A percentile compares a stretch with the other conserved stretches of the same genome.
Conservation (phyloP, 2,113 vertebrate species). For the Progne subis region DNA sequence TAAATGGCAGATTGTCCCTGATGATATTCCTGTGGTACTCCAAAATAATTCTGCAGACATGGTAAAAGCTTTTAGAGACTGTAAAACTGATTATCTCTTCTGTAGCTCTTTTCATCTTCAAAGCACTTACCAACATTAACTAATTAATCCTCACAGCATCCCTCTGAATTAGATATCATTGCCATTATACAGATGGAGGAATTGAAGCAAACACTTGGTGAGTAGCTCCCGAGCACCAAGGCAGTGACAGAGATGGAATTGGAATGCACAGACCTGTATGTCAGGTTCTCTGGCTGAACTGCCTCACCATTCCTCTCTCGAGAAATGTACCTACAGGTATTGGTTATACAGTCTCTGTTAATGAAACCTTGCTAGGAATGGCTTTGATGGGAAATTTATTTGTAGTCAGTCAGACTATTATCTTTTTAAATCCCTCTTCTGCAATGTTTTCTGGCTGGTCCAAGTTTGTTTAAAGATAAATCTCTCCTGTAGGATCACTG, state of each 20-base stretch:
- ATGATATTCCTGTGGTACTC: conserved; percentile 50
- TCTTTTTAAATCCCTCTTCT: not conserved
- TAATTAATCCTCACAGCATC: conserved; percentile 69
- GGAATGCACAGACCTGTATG: not conserved
- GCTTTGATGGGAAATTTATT: not conserved
- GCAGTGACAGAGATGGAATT: not conserved
- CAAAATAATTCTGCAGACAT: conserved; percentile 61
- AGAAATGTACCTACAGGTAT: not conserved
- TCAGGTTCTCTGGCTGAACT: not conserved
- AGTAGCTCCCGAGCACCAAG: not conserved
- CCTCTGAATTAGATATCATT: conserved; percentile 55
- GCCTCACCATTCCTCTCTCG: not conserved
- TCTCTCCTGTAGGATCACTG: not conserved
- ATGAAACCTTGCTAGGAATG: not conserved
- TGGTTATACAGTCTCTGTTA: not conserved
- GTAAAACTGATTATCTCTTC: conserved; percentile 73
- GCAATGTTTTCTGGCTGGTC: not conserved
- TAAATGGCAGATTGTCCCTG: conserved; percentile 42
- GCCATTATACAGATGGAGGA: conserved; percentile 47
- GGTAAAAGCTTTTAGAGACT: conserved; percentile 70
- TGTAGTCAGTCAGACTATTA: not conserved
- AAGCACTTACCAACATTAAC: conserved; percentile 72
- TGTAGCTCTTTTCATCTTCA: conserved; percentile 71
- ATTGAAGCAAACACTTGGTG: conserved; percentile 33
- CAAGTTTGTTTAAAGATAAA: not conserved